Conservation (phyloP, 1,140 invertebrate genomes). For the Telenomus remus region DNA sequence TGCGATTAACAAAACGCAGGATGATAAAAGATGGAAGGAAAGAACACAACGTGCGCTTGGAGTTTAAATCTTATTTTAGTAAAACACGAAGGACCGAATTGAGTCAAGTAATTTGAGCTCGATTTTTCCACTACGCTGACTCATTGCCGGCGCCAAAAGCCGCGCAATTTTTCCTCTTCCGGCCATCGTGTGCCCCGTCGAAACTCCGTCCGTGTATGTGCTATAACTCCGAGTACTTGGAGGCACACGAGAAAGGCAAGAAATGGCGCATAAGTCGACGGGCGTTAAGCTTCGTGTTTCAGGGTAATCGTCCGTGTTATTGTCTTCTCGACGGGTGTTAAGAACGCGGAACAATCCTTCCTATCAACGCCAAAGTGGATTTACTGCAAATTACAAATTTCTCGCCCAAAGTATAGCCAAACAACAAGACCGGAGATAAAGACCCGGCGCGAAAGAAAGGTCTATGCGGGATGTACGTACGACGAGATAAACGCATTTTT, state of each 20-base stretch:
- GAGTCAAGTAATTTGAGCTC: slow-evolving; percentile 39
- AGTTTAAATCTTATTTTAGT: slow-evolving; percentile 30
- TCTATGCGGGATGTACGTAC: slow-evolving; percentile 35
- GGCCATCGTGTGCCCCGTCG: background rate
- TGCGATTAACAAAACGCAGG: slow-evolving; percentile 39
- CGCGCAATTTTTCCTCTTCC: slow-evolving; percentile 18
- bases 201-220: background rate
- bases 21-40: slow-evolving; percentile 43
- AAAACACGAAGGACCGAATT: slow-evolving; percentile 41
- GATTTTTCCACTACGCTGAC: slow-evolving; percentile 29
- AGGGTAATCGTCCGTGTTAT: slow-evolving; percentile 62
- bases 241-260: slow-evolving; percentile 11
- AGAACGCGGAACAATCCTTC: slow-evolving; percentile 59
- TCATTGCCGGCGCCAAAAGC: slow-evolving; percentile 21
- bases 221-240: background rate
- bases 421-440: slow-evolving; percentile 52
- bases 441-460: slow-evolving; percentile 40
- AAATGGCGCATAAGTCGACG: slow-evolving; percentile 50
- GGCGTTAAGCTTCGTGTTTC: slow-evolving; percentile 58
- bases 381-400: slow-evolving; percentile 62
- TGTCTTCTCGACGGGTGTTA: slow-evolving; percentile 60
- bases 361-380: slow-evolving; percentile 60
- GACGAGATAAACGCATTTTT: slow-evolving; percentile 15
- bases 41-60: slow-evolving; percentile 35
- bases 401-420: slow-evolving; percentile 47